phyloP scores from a whole-genome alignment of 2,888 invertebrate species.

The Cremastinae sp. region DNA sequence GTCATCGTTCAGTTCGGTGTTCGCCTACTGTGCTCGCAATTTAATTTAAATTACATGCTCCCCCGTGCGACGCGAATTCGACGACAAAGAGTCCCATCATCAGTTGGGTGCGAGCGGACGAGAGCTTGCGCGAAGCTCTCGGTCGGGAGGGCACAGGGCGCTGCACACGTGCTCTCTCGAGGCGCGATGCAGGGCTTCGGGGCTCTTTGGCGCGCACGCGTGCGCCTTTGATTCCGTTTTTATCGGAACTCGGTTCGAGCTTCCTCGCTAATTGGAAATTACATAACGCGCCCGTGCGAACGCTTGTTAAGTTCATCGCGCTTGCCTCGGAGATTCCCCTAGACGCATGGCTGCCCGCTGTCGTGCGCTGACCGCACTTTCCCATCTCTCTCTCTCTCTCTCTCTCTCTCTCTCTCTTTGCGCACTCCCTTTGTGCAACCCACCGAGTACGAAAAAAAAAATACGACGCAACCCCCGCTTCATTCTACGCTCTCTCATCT shows the following conservation, averaged over 20 bases:
- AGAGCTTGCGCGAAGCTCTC: constrained; percentile 43
- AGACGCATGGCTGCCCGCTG: constrained; percentile 26
- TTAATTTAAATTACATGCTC: constrained; percentile 58
- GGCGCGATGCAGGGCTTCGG: neutral
- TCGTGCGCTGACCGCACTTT: constrained; percentile 1
- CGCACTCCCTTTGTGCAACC: too few relatives aligned
- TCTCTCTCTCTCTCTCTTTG: constrained; percentile 1
- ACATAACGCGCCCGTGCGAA: constrained; percentile 35
- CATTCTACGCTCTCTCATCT: too few relatives aligned
- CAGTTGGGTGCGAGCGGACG: neutral
- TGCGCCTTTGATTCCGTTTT: neutral
- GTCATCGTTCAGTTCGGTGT: constrained; percentile 1
- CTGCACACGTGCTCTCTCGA: constrained; percentile 3
- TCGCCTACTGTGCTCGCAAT: constrained; percentile 58
- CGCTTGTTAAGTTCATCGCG: constrained; percentile 21
- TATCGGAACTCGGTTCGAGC: constrained; percentile 3
- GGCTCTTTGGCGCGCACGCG: constrained; percentile 1
- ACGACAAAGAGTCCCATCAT: constrained; percentile 48
- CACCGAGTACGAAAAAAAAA: too few relatives aligned
- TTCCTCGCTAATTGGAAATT: constrained; percentile 51
- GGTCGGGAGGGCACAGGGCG: constrained; percentile 21
- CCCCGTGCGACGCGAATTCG: constrained; percentile 48
- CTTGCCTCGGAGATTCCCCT: constrained; percentile 26
- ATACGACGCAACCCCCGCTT: too few relatives aligned
- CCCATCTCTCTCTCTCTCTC: neutral